These are phyloP conservation scores for Hippotragus niger DNA, from an alignment of 2,113 vertebrate genomes.

Conservation along the genomic window DNA sequence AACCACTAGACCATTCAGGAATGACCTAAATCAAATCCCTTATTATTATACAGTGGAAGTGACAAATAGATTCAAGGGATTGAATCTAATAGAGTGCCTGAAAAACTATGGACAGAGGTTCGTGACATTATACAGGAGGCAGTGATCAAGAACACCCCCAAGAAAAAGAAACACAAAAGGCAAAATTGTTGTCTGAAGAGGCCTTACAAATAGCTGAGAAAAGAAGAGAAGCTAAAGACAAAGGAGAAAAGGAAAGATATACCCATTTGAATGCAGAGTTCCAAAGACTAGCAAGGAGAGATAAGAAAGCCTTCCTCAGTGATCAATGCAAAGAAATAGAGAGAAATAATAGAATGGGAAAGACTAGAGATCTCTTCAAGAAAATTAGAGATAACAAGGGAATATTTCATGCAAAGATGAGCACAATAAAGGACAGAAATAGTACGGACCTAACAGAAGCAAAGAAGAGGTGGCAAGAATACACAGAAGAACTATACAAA, in stretches of 20 bases:
- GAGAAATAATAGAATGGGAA: not conserved
- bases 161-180: not conserved
- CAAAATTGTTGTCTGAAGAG: not conserved
- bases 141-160: not conserved
- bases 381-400: not conserved
- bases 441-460: not conserved
- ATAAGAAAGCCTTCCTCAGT: not conserved
- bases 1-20: not conserved
- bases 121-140: not conserved
- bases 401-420: not conserved
- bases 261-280: not conserved
- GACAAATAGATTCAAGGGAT: not conserved
- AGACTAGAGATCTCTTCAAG: not conserved
- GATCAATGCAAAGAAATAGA: not conserved
- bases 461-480: not conserved
- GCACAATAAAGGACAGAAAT: not conserved
- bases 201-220: not conserved
- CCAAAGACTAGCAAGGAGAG: not conserved
- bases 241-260: not conserved
- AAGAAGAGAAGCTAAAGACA: not conserved
- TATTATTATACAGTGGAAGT: not conserved
- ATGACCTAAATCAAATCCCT: not conserved
- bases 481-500: not conserved
- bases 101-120: not conserved
- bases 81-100: not conserved